Conservation (phyloP, 2,113 vertebrate species). For the Tor tambroides region DNA sequence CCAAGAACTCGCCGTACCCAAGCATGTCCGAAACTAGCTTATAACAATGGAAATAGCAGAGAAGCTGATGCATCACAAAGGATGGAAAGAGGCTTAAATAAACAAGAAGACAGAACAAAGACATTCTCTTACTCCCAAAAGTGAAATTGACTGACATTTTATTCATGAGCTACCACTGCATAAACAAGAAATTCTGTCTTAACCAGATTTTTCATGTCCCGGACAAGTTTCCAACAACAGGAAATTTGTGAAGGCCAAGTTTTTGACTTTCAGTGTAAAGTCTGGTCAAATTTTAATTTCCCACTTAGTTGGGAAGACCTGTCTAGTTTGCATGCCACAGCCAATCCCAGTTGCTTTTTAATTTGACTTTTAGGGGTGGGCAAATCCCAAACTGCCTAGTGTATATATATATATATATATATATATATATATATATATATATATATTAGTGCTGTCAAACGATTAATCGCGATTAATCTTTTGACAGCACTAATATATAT, state of each 20-base stretch:
- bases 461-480: no score
- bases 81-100: conserved; percentile 29
- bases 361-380: not conserved
- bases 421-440: no score
- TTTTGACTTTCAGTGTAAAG: no score
- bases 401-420: no score
- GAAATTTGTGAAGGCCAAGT: not conserved
- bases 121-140: not conserved
- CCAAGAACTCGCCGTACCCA: not conserved
- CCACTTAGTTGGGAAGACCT: not conserved
- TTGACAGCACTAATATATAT: no score
- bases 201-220: not conserved
- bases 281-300: not conserved
- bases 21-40: not conserved
- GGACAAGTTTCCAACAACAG: not conserved
- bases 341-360: not conserved
- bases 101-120: conserved; percentile 24
- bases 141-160: conserved; percentile 1
- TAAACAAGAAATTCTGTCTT: not conserved
- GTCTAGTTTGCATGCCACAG: not conserved
- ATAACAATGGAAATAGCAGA: conserved; percentile 25
- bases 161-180: not conserved
- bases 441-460: no score
- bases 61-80: conserved; percentile 12
- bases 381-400: not conserved